Base-by-base conservation (phyloP, 2,797 vertebrate species). In the Acanthopagrus latus region DNA sequence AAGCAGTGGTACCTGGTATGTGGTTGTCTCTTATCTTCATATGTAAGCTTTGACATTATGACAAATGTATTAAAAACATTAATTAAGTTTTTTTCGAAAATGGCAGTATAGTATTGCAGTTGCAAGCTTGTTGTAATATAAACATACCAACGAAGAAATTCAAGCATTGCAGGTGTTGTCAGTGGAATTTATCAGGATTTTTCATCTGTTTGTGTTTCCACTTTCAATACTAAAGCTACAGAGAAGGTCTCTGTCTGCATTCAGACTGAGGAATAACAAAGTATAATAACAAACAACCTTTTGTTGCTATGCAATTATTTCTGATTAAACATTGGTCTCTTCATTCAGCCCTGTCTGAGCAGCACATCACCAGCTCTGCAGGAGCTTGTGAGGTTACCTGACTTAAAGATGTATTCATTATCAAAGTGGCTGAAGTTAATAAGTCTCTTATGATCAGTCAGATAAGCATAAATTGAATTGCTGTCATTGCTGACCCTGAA, bases 1-100 rank as follows among this genome's bases (percentile, higher is more conserved):
- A 96, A 97, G 94, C 98, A 99, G 94, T 99, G 98, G 98, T 99
- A 99, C 88, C 95, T 99, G 97, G 98, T 99, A 89, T 44, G 97
- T 91, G 55, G 5, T 8, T 76, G 8, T 78, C 33, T 74, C 21
- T 76, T 52, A 43, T 82, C 25, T 64, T 74, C 47, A 25, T 5
- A 17, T 25, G 7, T 41, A 20, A 18, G 0, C 41, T 2, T 77
- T 41, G 7, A 41, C 18, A 20, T 71, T 38, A 54, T 64, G 27
- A 18, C 14, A 54, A 52, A 50, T 29, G 20, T 54, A n/a, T 29
- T 65, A 47, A 68, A 70, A 81, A 50, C 20, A 14, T 64, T 74
- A n/a, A 58, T 4, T 17, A 54, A 54, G 17, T 55, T 3, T 55
- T 27, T 21, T 56, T 54, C 2, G 25, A 25, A 65, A 73, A 43